These are phyloP conservation scores for Microcebus lehilahytsara DNA, from an alignment of 2,113 vertebrate genomes.

Conservation along the genomic window DNA sequence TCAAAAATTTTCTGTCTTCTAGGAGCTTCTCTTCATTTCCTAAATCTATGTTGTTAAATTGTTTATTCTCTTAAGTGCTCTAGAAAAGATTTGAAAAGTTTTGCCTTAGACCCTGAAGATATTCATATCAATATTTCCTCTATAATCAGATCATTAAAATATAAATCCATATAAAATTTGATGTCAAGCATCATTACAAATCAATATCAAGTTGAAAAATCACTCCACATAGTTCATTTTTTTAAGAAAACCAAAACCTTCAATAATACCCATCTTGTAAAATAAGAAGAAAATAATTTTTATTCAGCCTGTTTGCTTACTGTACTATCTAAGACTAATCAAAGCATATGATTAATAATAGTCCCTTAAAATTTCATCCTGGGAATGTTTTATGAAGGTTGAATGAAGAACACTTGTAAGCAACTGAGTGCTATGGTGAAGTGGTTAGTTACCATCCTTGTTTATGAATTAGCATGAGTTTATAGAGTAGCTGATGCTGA, in stretches of 20 bases:
- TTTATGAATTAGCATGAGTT: slow-evolving; percentile 44
- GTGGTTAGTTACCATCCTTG: slow-evolving; percentile 55
- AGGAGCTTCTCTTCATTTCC: background rate
- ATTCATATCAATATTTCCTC: background rate
- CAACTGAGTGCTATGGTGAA: background rate
- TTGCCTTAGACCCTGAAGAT: background rate
- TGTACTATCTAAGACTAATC: slow-evolving; percentile 31
- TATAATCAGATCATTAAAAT: background rate
- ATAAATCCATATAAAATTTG: slow-evolving; percentile 42
- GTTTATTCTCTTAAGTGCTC: background rate
- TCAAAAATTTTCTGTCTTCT: background rate
- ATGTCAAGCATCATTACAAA: background rate
- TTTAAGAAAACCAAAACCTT: slow-evolving; percentile 1
- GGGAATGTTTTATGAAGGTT: slow-evolving; percentile 65
- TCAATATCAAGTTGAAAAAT: slow-evolving; percentile 1
- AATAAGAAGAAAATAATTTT: slow-evolving; percentile 35
- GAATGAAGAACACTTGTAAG: slow-evolving; percentile 62
- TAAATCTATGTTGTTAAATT: background rate
- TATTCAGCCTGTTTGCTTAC: background rate
- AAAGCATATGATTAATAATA: slow-evolving; percentile 47
- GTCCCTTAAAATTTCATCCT: slow-evolving; percentile 26
- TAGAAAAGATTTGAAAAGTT: slow-evolving; percentile 32
- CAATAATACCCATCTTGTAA: background rate
- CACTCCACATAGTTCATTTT: background rate
- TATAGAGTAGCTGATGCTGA: slow-evolving; percentile 56